These are phyloP conservation scores for Accipiter cooperii DNA, from an alignment of 2,113 vertebrate genomes.

Conservation along the genomic window DNA sequence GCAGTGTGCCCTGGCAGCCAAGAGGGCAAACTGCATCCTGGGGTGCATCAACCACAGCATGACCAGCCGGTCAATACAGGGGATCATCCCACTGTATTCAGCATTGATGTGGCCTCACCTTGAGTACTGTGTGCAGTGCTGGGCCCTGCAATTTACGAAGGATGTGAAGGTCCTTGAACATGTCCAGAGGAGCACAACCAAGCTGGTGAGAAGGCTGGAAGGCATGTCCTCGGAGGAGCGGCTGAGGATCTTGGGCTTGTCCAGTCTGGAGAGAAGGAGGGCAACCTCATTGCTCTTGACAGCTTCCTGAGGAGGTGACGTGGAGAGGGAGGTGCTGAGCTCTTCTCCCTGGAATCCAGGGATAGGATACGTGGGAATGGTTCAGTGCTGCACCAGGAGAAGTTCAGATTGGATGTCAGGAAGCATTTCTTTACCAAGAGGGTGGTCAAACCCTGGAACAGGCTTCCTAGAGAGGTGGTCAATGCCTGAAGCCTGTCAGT, in stretches of 20 bases:
- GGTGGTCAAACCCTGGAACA: neutral
- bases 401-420: neutral
- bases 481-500: neutral
- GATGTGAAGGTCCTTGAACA: neutral
- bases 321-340: no score
- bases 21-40: neutral
- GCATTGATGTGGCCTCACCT: rapidly evolving
- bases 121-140: neutral
- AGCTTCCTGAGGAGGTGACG: no score
- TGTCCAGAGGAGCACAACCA: neutral
- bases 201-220: neutral
- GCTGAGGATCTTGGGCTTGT: no score
- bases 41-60: neutral
- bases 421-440: neutral
- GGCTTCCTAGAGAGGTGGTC: neutral
- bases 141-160: neutral
- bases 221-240: no score
- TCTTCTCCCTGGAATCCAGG: no score
- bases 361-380: no score
- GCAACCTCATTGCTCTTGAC: no score
- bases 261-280: no score
- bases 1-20: neutral
- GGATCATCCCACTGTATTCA: neutral
- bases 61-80: neutral
- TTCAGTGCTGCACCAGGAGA: neutral